Percentiles rank a stretch among this genome's conserved stretches.
These are phyloP conservation scores for Neolamprologus caudopunctatus DNA, from an alignment of 2,113 vertebrate genomes.

Conservation along the genomic window DNA sequence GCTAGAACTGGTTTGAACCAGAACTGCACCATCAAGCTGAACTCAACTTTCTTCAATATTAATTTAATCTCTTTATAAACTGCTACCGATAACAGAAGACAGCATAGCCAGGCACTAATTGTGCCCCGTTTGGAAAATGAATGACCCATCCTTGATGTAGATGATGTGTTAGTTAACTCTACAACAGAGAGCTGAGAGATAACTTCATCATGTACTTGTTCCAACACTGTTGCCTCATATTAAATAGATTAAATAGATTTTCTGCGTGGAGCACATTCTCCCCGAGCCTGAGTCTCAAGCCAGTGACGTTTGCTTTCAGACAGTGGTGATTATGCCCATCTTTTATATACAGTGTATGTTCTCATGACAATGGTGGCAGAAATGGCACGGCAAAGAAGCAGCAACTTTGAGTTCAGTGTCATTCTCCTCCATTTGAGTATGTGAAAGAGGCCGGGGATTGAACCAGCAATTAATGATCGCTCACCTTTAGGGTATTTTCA, in stretches of 20 bases:
- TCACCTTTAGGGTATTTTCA: not conserved
- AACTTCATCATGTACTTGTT: not conserved
- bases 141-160: not conserved
- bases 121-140: not conserved
- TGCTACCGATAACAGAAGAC: not conserved
- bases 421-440: not conserved
- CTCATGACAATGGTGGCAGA: not conserved
- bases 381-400: fast-evolving
- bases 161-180: not conserved
- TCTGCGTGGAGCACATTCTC: not conserved
- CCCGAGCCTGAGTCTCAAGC: not conserved
- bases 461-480: not conserved
- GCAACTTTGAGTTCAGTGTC: not conserved
- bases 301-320: not conserved
- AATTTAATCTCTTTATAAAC: not conserved
- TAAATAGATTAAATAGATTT: not conserved
- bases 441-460: not conserved
- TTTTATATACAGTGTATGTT: not conserved
- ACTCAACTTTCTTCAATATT: not conserved
- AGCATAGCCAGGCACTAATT: not conserved
- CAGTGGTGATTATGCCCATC: not conserved
- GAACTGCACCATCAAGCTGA: not conserved
- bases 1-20: not conserved
- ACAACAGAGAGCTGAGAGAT: not conserved
- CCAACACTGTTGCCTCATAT: not conserved